phyloP scores from a whole-genome alignment of 2,888 invertebrate species.

The Adelognathus sp. region DNA sequence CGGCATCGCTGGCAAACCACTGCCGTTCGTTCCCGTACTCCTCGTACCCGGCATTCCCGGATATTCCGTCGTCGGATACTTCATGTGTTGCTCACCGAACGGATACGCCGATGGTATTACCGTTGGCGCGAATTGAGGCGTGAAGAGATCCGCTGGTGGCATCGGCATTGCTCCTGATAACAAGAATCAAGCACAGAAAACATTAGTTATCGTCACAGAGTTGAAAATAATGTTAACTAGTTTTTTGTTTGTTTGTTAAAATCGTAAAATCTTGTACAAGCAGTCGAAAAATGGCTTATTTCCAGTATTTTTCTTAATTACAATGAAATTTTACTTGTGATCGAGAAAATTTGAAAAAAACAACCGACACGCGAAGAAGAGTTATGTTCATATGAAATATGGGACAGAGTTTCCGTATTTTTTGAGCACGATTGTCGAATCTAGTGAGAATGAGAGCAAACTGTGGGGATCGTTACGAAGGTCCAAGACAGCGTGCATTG shows the following conservation, averaged over 20 bases:
- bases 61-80: conserved; percentile 72
- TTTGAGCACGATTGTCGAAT: neutral
- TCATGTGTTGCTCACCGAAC: conserved; percentile 70
- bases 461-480: conserved; percentile 41
- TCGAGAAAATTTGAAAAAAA: no score
- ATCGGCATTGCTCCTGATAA: conserved; percentile 74
- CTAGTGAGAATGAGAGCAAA: conserved; percentile 17
- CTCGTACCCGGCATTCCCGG: conserved; percentile 64
- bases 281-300: no score
- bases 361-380: no score
- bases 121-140: conserved; percentile 72
- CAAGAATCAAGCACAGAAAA: neutral
- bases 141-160: conserved; percentile 74
- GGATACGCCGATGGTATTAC: conserved; percentile 72
- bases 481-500: conserved; percentile 69
- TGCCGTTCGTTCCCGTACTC: conserved; percentile 55
- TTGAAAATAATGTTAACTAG: neutral
- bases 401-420: neutral
- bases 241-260: conserved; percentile 2
- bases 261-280: no score
- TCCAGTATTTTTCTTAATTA: no score
- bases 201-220: neutral
- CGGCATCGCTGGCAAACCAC: conserved; percentile 55
- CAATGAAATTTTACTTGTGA: no score
- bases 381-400: no score